Base-by-base conservation (phyloP, 2,888 invertebrate species). In the Drosophila robusta region DNA sequence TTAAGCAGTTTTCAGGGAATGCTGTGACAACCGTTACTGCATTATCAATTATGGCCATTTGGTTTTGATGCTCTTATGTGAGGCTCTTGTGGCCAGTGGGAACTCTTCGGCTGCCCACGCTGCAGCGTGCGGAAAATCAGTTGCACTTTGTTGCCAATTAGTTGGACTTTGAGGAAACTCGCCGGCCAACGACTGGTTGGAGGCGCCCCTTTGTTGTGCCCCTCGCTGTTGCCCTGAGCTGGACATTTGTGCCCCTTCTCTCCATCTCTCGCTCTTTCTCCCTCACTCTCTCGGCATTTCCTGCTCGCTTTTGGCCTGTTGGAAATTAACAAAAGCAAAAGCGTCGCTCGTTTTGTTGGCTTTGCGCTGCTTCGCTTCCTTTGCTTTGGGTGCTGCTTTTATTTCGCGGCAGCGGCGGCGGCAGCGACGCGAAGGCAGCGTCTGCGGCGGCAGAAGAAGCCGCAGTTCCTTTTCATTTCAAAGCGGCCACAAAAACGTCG, bases 301-400 rank as follows among this genome's bases (percentile, higher is more conserved):
- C 16, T 58, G 65, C 70, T 73, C 69, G 71, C 71, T 75, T 78
- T 78, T 75, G 76, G 61, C 56, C 79, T 77, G 85, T 70, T 79
- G 72, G 75, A 77, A 82, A 82, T 82, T 84, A 82, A 81, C 71
- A 70, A 81, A 82, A 72, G 72, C 68, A 69, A 76, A 71, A 70
- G 50, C 56, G 45, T 66, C 42, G 69, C 52, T 75, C 66, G 57
- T 45, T 61, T 69, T 67, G 66, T 67, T 68, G 57, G 64, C 36
- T 54, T 62, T 60, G 64, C 46, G 39, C 51, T 36, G 45, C 46
- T 42, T 58, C 52, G 70, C 44, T 18, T 18, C 18, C 18, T 61
- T 56, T 66, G 60, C 61, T 39, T 52, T 64, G 63, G 68, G 56
- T 71, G 68, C 71, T 64, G 64, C 62, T 75, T 61, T 84, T 70